A percentile compares a stretch with the other conserved stretches of the same genome.
Evolutionary conservation across 2,888 invertebrate genomes (phyloP).

Genomic region (Anagyrus pseudococci): DNA sequence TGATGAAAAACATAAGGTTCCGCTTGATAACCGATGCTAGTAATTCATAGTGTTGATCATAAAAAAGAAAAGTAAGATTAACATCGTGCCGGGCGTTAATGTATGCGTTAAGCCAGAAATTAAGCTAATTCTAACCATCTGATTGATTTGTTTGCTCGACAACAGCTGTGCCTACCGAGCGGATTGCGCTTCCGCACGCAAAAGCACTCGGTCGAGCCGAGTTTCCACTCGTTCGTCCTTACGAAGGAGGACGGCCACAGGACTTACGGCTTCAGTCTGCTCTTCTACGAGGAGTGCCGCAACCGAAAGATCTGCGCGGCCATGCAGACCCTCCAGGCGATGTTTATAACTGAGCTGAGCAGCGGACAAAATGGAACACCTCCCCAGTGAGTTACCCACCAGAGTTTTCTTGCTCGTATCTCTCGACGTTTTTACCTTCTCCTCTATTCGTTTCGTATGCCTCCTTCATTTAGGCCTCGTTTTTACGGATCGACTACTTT

Average conservation of each 20-base stretch:
- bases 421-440: no score
- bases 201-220: conserved; percentile 83
- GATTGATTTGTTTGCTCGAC: conserved; percentile 49
- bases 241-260: conserved; percentile 96
- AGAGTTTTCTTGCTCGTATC: conserved; percentile 17
- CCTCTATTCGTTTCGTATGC: no score
- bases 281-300: conserved; percentile 95
- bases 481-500: no score
- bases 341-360: conserved; percentile 89
- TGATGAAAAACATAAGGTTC: no score
- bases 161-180: conserved; percentile 90
- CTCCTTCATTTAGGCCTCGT: no score
- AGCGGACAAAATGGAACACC: conserved; percentile 71
- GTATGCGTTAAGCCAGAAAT: no score
- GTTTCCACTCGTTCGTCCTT: conserved; percentile 96
- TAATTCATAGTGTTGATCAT: no score
- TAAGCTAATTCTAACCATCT: background rate
- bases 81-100: no score
- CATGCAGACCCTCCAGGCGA: conserved; percentile 93
- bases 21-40: no score
- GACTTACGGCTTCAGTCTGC: conserved; percentile 91
- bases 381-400: conserved; percentile 50
- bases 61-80: no score
- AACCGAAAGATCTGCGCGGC: conserved; percentile 92
- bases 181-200: conserved; percentile 95